These are phyloP conservation scores for Ostrea denselamellosa DNA, from an alignment of 1,140 invertebrate genomes.

Conservation along the genomic window DNA sequence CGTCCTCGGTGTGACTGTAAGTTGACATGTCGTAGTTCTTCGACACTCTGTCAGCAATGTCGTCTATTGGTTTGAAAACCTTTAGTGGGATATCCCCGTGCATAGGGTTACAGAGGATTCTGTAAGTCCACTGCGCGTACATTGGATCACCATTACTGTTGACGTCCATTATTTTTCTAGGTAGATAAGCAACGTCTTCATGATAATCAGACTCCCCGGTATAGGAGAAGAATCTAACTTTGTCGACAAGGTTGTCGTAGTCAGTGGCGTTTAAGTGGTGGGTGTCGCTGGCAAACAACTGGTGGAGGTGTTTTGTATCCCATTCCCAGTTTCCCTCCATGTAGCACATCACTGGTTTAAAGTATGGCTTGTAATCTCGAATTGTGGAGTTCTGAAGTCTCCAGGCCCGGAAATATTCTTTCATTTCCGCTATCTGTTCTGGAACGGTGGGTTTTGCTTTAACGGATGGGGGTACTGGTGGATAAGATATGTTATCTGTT, in stretches of 20 bases:
- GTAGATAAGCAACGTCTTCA: constrained; percentile 68
- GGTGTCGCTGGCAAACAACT: constrained; percentile 69
- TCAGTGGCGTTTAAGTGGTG: constrained; percentile 65
- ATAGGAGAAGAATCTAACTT: constrained; percentile 64
- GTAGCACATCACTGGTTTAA: constrained; percentile 73
- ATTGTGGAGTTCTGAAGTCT: constrained; percentile 58
- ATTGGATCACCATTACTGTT: constrained; percentile 54
- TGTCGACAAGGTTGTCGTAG: constrained; percentile 65
- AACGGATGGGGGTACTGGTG: constrained; percentile 69
- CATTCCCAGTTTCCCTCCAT: constrained; percentile 73
- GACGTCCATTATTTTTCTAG: constrained; percentile 62
- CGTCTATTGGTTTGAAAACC: constrained; percentile 47
- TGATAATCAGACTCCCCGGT: constrained; percentile 59
- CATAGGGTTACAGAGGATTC: constrained; percentile 61
- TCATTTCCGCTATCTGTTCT: constrained; percentile 71
- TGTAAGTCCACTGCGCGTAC: constrained; percentile 66
- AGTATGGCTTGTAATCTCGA: constrained; percentile 67
- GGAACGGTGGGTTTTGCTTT: constrained; percentile 58
- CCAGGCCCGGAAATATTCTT: constrained; percentile 72
- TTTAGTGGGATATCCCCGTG: constrained; percentile 20
- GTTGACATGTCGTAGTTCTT: constrained; percentile 41
- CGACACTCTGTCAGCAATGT: constrained; percentile 48
- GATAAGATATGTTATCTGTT: constrained; percentile 69
- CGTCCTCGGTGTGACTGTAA: constrained; percentile 34
- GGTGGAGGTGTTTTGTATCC: constrained; percentile 59